phyloP scores from a whole-genome alignment of 1,140 invertebrate species.

The Tetramorium alpestre region DNA sequence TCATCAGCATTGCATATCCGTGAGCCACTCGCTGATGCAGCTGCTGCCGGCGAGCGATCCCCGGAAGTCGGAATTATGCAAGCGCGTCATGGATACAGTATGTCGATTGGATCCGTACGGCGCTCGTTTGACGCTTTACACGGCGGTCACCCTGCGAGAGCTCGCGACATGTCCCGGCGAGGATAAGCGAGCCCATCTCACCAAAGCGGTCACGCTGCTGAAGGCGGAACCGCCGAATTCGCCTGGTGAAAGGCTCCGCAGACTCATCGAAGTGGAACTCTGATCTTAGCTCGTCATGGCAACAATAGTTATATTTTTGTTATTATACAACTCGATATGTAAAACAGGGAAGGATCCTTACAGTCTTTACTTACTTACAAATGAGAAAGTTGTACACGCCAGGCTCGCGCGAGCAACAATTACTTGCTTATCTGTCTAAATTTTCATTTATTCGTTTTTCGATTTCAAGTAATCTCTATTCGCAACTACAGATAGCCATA shows the following conservation, averaged over 20 bases:
- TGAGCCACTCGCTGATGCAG: constrained; percentile 93
- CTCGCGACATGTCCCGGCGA: constrained; percentile 87
- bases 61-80: constrained; percentile 88
- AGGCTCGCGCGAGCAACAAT: not conserved
- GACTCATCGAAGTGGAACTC: constrained; percentile 79
- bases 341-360: not conserved
- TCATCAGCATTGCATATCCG: constrained; percentile 92
- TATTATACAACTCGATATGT: not conserved
- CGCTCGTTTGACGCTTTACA: constrained; percentile 89
- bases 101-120: constrained; percentile 89
- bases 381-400: not conserved
- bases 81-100: constrained; percentile 88
- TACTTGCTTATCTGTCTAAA: not conserved
- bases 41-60: constrained; percentile 87
- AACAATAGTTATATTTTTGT: not conserved
- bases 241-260: constrained; percentile 85
- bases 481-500: not conserved
- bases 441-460: not conserved
- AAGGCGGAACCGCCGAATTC: constrained; percentile 85
- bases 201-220: constrained; percentile 83
- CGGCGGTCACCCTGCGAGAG: constrained; percentile 90
- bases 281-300: not conserved
- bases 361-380: not conserved
- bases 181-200: constrained; percentile 82
- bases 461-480: constrained; percentile 17